Percentiles rank a stretch among this genome's conserved stretches.
These are phyloP conservation scores for Drosophila lacteicornis DNA, from an alignment of 1,140 invertebrate genomes.

Conservation along the genomic window DNA sequence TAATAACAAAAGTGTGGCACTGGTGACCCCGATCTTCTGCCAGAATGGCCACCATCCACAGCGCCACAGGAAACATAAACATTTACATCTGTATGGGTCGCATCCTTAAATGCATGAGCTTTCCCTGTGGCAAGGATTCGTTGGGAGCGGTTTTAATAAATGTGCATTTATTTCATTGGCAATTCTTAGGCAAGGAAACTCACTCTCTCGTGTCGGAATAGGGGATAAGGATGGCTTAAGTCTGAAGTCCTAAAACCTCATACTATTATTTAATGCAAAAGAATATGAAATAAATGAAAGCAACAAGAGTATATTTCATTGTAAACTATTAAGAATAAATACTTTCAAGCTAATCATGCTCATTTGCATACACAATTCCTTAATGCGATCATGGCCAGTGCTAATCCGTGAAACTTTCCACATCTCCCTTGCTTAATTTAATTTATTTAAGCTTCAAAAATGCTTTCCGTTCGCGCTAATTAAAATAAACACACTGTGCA, in stretches of 20 bases:
- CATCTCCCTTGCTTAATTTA: conserved; percentile 30
- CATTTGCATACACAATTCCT: conserved; percentile 52
- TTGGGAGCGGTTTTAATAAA: conserved; percentile 31
- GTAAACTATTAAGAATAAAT: too few species aligned
- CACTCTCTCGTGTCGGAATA: background rate
- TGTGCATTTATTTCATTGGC: conserved; percentile 37
- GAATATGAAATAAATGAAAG: too few species aligned
- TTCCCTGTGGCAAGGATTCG: background rate
- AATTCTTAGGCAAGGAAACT: background rate
- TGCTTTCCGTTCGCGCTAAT: conserved; percentile 54
- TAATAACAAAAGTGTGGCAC: conserved; percentile 72
- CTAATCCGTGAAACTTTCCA: conserved; percentile 9
- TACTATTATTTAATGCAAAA: too few species aligned
- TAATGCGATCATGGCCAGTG: conserved; percentile 18
- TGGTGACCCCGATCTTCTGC: conserved; percentile 37
- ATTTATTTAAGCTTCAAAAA: conserved; percentile 51
- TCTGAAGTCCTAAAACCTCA: background rate
- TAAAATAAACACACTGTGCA: conserved; percentile 80
- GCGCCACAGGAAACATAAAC: conserved; percentile 70
- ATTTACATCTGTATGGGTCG: conserved; percentile 74
- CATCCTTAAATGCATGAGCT: conserved; percentile 51
- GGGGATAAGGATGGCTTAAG: background rate
- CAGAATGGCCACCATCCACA: conserved; percentile 16
- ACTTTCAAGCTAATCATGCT: background rate
- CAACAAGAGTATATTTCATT: too few species aligned